These are phyloP conservation scores for Chaetops frenatus DNA, from an alignment of 2,113 vertebrate genomes.

Conservation along the genomic window DNA sequence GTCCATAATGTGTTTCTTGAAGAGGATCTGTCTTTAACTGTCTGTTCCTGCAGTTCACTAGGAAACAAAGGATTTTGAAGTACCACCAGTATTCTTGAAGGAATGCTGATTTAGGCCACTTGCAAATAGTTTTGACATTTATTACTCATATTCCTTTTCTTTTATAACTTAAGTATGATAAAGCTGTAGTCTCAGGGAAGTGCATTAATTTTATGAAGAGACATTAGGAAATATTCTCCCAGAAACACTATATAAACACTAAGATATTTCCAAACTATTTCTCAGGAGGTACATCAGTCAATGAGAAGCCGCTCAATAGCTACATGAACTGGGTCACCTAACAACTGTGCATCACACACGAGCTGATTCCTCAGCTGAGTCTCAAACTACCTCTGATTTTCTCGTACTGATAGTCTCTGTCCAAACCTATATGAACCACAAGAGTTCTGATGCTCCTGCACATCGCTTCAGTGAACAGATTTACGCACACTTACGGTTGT, in stretches of 20 bases:
- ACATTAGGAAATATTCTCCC: neutral
- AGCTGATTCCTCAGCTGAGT: neutral
- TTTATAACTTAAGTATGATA: neutral
- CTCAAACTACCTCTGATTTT: neutral
- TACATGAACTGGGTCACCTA: neutral
- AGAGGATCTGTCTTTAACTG: neutral
- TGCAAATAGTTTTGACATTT: neutral
- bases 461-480: neutral
- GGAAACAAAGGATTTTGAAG: neutral
- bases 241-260: neutral
- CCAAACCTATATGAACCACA: too few species aligned
- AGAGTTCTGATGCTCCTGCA: neutral
- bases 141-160: neutral
- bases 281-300: neutral
- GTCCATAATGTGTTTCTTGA: neutral
- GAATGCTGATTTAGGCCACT: neutral
- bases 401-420: neutral
- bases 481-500: neutral
- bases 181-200: neutral
- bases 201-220: neutral
- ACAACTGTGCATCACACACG: too few species aligned
- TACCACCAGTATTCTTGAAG: neutral
- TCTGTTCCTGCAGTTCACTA: neutral
- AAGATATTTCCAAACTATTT: neutral
- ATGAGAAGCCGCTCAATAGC: accelerated